Conservation (phyloP, 2,113 vertebrate species). For the Chlorodrepanis virens region DNA sequence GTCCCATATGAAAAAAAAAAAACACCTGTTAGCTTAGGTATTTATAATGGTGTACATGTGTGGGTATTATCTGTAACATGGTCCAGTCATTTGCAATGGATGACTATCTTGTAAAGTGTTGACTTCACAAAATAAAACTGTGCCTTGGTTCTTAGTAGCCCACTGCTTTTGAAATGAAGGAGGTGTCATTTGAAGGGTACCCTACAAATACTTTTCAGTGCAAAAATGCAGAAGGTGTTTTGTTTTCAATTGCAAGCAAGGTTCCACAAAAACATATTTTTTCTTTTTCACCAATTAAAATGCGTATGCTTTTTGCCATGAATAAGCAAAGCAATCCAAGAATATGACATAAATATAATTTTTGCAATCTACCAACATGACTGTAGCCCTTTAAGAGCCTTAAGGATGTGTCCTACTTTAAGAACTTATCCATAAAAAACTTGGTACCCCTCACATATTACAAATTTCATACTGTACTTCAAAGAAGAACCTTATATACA, state of each 20-base stretch:
- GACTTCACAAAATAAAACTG: neutral
- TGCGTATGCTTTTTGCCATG: neutral
- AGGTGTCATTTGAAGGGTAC: neutral
- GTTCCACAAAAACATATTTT: neutral
- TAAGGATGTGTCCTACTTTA: neutral
- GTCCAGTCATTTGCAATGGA: neutral
- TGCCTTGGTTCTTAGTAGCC: neutral
- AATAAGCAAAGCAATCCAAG: neutral
- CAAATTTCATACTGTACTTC: constrained; percentile 35
- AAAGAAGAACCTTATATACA: constrained; percentile 63
- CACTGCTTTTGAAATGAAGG: constrained; percentile 1
- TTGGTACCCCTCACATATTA: constrained; percentile 38
- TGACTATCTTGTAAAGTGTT: neutral
- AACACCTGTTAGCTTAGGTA: neutral
- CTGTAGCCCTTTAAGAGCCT: neutral
- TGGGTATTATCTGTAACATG: neutral
- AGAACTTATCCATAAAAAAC: constrained; percentile 27
- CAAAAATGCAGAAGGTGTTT: constrained; percentile 33
- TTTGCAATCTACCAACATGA: neutral
- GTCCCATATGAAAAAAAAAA: neutral
- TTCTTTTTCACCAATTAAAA: constrained; percentile 11
- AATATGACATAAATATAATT: constrained; percentile 1
- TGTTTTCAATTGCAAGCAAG: neutral
- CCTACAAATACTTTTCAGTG: constrained; percentile 15
- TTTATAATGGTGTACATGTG: neutral